Base-by-base conservation (phyloP, 2,888 invertebrate species). In the Cosmia trapezina region DNA sequence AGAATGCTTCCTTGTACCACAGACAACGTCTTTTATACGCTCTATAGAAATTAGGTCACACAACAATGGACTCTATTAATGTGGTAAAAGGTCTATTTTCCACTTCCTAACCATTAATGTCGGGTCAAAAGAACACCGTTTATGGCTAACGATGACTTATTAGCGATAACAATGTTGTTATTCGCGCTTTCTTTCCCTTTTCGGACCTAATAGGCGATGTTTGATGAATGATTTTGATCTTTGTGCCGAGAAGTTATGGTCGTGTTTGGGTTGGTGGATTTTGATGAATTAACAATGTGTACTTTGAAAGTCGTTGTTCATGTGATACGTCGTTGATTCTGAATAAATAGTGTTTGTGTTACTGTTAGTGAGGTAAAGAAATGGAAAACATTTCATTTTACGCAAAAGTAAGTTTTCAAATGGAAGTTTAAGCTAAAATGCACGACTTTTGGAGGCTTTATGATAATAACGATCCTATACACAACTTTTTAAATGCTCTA, bases 101-200 rank as follows among this genome's bases (percentile, higher is more conserved):
- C 87, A 87, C 85, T 87, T 90, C 88, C 78, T 83, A 80, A 79
- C 85, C 86, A 86, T 89, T 89, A 86, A 89, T 88, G 87, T 86
- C 82, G 87, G 83, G 85, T 89, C 91, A 91, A 91, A 93, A 90
- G 90, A 89, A 91, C 87, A 90, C 89, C 91, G 92, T 93, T 93
- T 91, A 87, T 88, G 83, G 83, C 88, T 91, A 93, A 93, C 92
- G 92, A 94, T 92, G 91, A 92, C 92, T 93, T 93, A 94, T 93
- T 91, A 91, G 87, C 90, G 91, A 93, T 92, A 93, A 92, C 90
- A 90, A 90, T 89, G 89, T 88, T 89, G 88, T 91, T 92, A 86
- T 93, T 93, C 91, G 90, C 87, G 83, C 86, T 86, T 85, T 83
- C 84, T 83, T 83, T 82, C 88, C 88, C 88, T 89, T 89, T 91